phyloP scores from a whole-genome alignment of 2,888 invertebrate genomes.

The Acrocera orbiculus region DNA sequence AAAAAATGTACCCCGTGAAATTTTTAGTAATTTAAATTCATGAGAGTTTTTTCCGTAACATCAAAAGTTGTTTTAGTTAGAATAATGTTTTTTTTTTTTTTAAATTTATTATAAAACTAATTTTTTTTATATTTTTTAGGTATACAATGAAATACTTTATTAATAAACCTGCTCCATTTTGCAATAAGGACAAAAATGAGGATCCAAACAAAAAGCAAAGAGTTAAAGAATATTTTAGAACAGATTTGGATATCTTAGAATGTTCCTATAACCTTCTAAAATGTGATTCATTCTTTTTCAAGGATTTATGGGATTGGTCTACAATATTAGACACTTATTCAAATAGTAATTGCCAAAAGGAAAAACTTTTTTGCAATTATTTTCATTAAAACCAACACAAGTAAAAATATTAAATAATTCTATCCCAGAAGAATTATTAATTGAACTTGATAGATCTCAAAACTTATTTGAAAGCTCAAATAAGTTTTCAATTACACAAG shows the following conservation, averaged over 20 bases:
- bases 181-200: constrained; percentile 13
- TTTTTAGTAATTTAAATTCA: too few relatives aligned
- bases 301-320: constrained; percentile 61
- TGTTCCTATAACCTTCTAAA: constrained; percentile 44
- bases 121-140: constrained; percentile 36
- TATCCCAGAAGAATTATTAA: constrained; percentile 27
- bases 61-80: too few relatives aligned
- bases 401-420: constrained; percentile 26
- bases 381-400: constrained; percentile 24
- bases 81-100: too few relatives aligned
- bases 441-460: constrained; percentile 18
- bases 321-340: constrained; percentile 43
- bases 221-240: too few relatives aligned
- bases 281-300: constrained; percentile 44
- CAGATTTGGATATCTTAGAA: constrained; percentile 41
- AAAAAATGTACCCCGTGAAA: too few relatives aligned
- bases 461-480: constrained; percentile 11
- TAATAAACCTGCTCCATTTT: constrained; percentile 44
- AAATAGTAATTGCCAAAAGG: constrained; percentile 15
- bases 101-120: too few relatives aligned
- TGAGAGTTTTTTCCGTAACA: too few relatives aligned
- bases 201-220: constrained; percentile 15
- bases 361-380: constrained; percentile 25
- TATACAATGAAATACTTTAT: constrained; percentile 56
- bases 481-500: neutral